phyloP scores from a whole-genome alignment of 2,888 invertebrate genomes.

The Drosophila subquinaria region DNA sequence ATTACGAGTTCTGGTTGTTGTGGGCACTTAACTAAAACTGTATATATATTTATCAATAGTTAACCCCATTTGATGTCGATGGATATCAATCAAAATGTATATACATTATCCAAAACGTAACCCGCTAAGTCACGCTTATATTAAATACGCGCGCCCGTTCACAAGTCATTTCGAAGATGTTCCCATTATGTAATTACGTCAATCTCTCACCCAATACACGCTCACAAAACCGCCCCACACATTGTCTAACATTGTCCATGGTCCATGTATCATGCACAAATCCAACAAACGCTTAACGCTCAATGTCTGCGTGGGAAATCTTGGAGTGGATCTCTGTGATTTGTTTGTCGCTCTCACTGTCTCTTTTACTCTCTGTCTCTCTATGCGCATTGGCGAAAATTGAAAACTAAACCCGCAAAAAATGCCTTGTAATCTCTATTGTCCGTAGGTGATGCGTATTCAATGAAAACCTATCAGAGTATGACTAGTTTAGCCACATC shows the following conservation, averaged over 20 bases:
- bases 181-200: constrained; percentile 32
- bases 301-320: constrained; percentile 42
- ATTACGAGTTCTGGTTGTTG: constrained; percentile 23
- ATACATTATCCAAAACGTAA: constrained; percentile 15
- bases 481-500: constrained; percentile 86
- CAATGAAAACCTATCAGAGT: constrained; percentile 86
- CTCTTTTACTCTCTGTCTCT: constrained; percentile 1
- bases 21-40: constrained; percentile 32
- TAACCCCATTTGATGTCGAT: constrained; percentile 20
- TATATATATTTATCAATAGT: constrained; percentile 29
- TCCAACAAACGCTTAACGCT: constrained; percentile 46
- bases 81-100: constrained; percentile 7
- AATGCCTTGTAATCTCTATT: constrained; percentile 54
- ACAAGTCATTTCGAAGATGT: constrained; percentile 40
- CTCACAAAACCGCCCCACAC: neutral
- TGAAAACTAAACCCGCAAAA: constrained; percentile 36
- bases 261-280: constrained; percentile 50
- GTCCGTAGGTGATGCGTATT: constrained; percentile 85
- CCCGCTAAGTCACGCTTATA: constrained; percentile 49
- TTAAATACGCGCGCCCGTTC: constrained; percentile 47
- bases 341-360: constrained; percentile 20
- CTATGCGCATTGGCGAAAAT: constrained; percentile 13
- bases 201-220: constrained; percentile 9
- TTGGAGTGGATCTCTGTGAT: constrained; percentile 28
- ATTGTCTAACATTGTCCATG: constrained; percentile 66